Evolutionary conservation across 2,113 vertebrate species (phyloP).

Genomic region (Amia ocellicauda): DNA sequence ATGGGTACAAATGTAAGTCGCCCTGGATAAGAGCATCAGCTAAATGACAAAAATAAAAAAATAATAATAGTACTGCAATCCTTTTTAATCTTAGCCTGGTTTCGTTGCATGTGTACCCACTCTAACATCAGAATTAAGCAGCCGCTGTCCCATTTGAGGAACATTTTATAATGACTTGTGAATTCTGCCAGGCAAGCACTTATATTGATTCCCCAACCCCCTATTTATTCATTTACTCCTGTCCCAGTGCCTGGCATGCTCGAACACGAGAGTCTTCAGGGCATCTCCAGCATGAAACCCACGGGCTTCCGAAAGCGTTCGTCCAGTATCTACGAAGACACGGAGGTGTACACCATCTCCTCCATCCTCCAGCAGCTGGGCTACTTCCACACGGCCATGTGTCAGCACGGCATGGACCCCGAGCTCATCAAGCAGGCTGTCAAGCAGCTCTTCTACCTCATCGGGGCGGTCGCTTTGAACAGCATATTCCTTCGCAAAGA

Average conservation of each 20-base stretch:
- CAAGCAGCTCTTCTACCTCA: constrained; percentile 86
- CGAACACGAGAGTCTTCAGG: constrained; percentile 93
- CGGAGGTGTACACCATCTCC: constrained; percentile 78
- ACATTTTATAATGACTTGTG: no score
- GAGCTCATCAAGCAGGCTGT: constrained; percentile 77
- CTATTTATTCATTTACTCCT: no score
- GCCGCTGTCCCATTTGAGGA: no score
- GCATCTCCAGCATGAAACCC: constrained; percentile 93
- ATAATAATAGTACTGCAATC: no score
- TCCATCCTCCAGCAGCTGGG: constrained; percentile 86
- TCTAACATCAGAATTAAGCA: no score
- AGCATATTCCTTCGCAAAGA: constrained; percentile 95
- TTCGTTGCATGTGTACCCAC: no score
- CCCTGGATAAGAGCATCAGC: no score
- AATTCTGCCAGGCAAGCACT: no score
- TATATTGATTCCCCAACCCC: no score
- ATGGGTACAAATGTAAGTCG: no score
- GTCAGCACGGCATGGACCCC: constrained; percentile 82
- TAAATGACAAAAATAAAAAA: no score
- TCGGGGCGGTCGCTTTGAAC: constrained; percentile 82
- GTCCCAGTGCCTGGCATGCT: constrained; percentile 86
- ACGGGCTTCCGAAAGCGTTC: constrained; percentile 91
- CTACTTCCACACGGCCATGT: constrained; percentile 81
- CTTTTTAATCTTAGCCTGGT: no score
- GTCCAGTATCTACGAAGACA: constrained; percentile 76